Evolutionary conservation across 2,797 vertebrate genomes (phyloP), one percentile per base, ranked within the genome.

Genomic region (Coccyzus lansbergi): DNA sequence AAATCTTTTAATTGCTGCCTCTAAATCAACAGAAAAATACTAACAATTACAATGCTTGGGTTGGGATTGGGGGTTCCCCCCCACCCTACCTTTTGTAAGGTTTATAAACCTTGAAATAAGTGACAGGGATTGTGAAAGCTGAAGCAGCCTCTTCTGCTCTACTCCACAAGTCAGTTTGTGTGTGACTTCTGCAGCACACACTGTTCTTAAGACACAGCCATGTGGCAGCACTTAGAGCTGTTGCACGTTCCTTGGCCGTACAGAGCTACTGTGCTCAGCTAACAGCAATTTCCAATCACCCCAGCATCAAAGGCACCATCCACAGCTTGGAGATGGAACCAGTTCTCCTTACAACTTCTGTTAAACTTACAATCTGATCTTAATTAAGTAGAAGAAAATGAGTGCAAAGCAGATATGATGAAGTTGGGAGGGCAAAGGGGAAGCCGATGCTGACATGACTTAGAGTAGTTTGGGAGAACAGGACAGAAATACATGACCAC

Each of bases 1-100:
- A 79, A 78, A 87, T 75, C 29, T 88, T 82, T 71, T 83, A 85
- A 90, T 86, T 91, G 59, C 31, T 82, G 67, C 63, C 48, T 94
- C 72, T 21, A 78, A 72, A 82, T 65, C 48, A 84, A 49, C 0
- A 63, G 74, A 12, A 71, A 51, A 67, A 59, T 6, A 75, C 15
- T 11, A 72, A 33, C 28, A 53, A 58, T 53, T 75, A 42, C 36
- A 75, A 34, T 42, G 44, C 64, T 78, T 81, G 12, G 17, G 5
- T 34, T 51, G 34, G 13, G 9, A 4, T n/a, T 78, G 65, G 29
- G 7, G 1, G 15, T 24, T 31, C 42, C 60, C 34, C 10, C 12
- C 9, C n/a, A n/a, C n/a, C n/a, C n/a, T n/a, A n/a, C n/a, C 31
- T 15, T 28, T n/a, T n/a, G 21, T 29, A 63, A 60, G 12, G 24